Conservation (phyloP, 2,888 invertebrate species). For the Lithodes maja region DNA sequence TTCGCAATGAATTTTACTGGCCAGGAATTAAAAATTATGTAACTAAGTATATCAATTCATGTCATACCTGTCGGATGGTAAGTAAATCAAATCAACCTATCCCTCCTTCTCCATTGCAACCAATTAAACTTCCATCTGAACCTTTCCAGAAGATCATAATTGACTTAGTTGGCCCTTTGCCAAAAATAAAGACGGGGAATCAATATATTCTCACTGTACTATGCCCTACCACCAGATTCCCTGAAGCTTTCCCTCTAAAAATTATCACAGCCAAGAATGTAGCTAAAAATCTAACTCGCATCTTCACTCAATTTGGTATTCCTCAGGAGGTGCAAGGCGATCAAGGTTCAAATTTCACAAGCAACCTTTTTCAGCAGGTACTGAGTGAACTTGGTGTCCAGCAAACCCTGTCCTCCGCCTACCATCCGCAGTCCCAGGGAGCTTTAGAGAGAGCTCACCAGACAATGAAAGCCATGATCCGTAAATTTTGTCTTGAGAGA, state of each 20-base stretch:
- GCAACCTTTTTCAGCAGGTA: conserved; percentile 7
- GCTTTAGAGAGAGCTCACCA: conserved; percentile 6
- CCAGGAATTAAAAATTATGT: neutral
- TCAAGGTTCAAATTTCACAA: conserved; percentile 15
- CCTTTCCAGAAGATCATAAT: conserved; percentile 18
- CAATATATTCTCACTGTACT: neutral
- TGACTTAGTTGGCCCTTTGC: conserved; percentile 19
- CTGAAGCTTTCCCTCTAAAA: conserved; percentile 5
- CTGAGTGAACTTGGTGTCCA: neutral
- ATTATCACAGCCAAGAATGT: conserved; percentile 9
- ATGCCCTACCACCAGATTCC: conserved; percentile 4
- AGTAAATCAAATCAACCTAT: conserved; percentile 9
- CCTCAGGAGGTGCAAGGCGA: conserved; percentile 13
- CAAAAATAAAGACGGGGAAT: conserved; percentile 8
- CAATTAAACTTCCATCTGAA: neutral
- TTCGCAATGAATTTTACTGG: conserved; percentile 16
- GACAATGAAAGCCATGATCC: conserved; percentile 10
- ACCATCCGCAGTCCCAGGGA: conserved; percentile 31
- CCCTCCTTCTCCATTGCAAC: conserved; percentile 1
- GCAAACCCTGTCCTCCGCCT: neutral
- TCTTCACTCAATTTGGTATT: conserved; percentile 8
- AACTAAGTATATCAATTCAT: neutral
- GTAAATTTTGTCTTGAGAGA: neutral
- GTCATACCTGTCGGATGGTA: neutral
- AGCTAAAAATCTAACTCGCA: neutral